Conservation (phyloP, 2,797 vertebrate species). For the Chelonia mydas region DNA sequence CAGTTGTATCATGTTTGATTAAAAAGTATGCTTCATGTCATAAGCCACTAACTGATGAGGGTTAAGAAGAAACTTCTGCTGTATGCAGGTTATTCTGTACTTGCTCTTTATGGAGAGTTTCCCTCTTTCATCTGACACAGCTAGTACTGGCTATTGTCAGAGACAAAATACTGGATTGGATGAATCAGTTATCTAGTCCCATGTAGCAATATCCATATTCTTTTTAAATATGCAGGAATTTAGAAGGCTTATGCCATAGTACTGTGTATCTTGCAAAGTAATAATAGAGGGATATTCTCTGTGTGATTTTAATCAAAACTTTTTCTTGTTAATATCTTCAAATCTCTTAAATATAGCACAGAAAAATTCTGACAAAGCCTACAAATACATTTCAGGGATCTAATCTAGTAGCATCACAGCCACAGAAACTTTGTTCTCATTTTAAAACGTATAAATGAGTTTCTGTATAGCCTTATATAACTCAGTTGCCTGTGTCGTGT, state of each 20-base stretch:
- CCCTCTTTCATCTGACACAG: neutral
- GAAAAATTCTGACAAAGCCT: neutral
- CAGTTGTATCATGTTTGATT: neutral
- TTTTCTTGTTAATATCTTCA: neutral
- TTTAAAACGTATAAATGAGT: neutral
- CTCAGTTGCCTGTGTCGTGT: neutral
- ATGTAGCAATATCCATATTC: neutral
- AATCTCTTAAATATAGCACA: neutral
- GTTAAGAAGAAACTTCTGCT: neutral
- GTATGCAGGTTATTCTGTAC: neutral
- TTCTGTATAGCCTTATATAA: neutral
- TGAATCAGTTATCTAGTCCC: neutral
- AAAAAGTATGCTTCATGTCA: neutral
- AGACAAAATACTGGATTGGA: neutral
- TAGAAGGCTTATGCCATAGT: neutral
- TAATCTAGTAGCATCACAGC: neutral
- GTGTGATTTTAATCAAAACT: neutral
- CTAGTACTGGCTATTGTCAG: neutral
- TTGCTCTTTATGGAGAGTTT: neutral
- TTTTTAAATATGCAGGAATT: neutral
- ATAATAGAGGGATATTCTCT: neutral
- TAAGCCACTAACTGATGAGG: neutral
- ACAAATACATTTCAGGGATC: neutral
- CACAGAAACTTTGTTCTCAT: neutral
- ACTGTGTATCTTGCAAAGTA: neutral